Evolutionary conservation across 2,113 vertebrate genomes (phyloP).

Genomic region (Alosa alosa): DNA sequence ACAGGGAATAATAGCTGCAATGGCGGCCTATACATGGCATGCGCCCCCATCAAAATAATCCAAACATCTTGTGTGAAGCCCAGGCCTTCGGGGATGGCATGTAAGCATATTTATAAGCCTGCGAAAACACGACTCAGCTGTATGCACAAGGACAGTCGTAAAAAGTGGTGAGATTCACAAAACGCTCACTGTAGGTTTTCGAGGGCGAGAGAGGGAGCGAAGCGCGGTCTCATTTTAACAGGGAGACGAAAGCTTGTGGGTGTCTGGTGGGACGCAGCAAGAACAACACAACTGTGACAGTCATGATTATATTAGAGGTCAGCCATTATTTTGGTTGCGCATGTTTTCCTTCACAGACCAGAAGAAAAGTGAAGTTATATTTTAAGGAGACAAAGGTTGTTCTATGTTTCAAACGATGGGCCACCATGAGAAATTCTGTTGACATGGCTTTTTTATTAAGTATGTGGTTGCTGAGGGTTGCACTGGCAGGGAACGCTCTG

Average conservation of each 20-base stretch:
- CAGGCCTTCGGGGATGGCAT: not conserved
- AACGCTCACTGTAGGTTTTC: constrained; percentile 51
- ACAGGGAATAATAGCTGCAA: not conserved
- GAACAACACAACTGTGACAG: constrained; percentile 47
- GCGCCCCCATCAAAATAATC: not conserved
- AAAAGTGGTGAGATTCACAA: constrained; percentile 59
- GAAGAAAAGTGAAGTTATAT: constrained; percentile 58
- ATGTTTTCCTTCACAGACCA: constrained; percentile 62
- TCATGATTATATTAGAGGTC: constrained; percentile 55
- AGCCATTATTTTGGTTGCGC: constrained; percentile 62
- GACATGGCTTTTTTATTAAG: constrained; percentile 72
- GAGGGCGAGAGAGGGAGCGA: constrained; percentile 54
- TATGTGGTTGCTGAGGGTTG: constrained; percentile 70
- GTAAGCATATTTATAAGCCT: constrained; percentile 65
- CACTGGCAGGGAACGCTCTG: constrained; percentile 61
- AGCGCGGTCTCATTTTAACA: constrained; percentile 57
- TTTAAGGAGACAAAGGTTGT: constrained; percentile 62
- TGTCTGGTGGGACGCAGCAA: constrained; percentile 52
- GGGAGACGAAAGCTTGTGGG: constrained; percentile 51
- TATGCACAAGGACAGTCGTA: constrained; percentile 44
- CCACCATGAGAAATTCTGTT: constrained; percentile 64
- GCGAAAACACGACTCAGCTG: constrained; percentile 66
- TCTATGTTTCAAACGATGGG: constrained; percentile 55
- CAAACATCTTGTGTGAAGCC: constrained; percentile 18
- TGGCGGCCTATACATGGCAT: not conserved